Percentiles rank a stretch among this genome's conserved stretches.
phyloP scores from a whole-genome alignment of 2,888 invertebrate genomes.

The Metacarcinus magister region DNA sequence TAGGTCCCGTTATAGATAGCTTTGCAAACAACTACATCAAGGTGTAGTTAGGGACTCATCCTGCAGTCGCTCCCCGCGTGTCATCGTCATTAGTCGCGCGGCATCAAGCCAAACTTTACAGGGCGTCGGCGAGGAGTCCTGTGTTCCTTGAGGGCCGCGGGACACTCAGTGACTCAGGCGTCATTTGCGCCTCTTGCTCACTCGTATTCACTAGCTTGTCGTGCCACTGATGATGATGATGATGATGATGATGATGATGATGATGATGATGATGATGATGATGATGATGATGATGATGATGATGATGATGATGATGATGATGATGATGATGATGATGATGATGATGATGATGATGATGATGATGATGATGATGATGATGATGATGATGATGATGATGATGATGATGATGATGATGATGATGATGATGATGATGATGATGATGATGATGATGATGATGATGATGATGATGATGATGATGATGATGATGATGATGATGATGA shows the following conservation, averaged over 20 bases:
- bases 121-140: not conserved
- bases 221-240: not conserved
- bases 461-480: constrained; percentile 22
- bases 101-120: constrained; percentile 54
- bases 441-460: constrained; percentile 10
- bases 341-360: constrained; percentile 9
- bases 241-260: not conserved
- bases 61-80: constrained; percentile 38
- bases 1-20: constrained; percentile 59
- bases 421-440: constrained; percentile 10
- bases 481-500: not conserved
- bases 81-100: constrained; percentile 51
- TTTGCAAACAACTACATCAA: constrained; percentile 51
- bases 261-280: not conserved
- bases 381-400: constrained; percentile 10
- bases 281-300: not conserved
- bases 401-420: constrained; percentile 9
- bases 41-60: constrained; percentile 50
- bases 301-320: not conserved
- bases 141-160: not conserved
- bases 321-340: not conserved
- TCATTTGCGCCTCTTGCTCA: not conserved
- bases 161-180: not conserved
- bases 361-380: not conserved
- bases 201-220: not conserved